phyloP scores from a whole-genome alignment of 1,140 invertebrate genomes.

The Marisa cornuarietis region DNA sequence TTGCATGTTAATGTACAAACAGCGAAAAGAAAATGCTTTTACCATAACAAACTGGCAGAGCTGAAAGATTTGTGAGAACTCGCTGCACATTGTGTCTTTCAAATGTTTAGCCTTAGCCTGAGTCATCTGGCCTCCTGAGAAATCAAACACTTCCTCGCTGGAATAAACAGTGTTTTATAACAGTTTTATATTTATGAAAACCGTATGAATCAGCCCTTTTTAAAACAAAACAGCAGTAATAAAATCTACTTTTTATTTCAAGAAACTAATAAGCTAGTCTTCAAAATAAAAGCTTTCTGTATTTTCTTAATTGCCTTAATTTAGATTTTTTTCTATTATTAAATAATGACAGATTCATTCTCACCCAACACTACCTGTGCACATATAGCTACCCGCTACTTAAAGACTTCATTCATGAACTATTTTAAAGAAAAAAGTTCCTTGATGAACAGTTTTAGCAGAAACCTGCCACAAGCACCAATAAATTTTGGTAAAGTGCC shows the following conservation, averaged over 20 bases:
- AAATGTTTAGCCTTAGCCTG: conserved; percentile 99
- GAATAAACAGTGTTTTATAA: conserved; percentile 31
- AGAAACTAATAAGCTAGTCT: too few species aligned
- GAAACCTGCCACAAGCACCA: background rate
- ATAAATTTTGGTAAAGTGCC: background rate
- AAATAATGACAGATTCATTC: too few species aligned
- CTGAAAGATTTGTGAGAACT: conserved; percentile 98
- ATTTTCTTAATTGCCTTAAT: too few species aligned
- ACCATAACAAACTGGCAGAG: conserved; percentile 96
- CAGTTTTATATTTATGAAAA: background rate
- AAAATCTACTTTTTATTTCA: too few species aligned
- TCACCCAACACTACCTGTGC: too few species aligned
- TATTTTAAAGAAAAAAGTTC: too few species aligned
- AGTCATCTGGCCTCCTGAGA: conserved; percentile 96
- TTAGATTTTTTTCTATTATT: too few species aligned
- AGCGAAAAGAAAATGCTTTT: conserved; percentile 37
- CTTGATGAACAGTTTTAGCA: conserved; percentile 1
- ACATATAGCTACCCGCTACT: too few species aligned
- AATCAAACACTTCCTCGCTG: conserved; percentile 99
- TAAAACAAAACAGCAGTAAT: too few species aligned
- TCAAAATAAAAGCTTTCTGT: too few species aligned
- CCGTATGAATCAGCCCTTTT: background rate
- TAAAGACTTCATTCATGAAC: too few species aligned
- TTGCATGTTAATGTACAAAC: too few species aligned
- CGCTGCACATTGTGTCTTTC: conserved; percentile 99